Conservation (phyloP, 2,888 invertebrate genomes). For the Meiosimyza decipiens region DNA sequence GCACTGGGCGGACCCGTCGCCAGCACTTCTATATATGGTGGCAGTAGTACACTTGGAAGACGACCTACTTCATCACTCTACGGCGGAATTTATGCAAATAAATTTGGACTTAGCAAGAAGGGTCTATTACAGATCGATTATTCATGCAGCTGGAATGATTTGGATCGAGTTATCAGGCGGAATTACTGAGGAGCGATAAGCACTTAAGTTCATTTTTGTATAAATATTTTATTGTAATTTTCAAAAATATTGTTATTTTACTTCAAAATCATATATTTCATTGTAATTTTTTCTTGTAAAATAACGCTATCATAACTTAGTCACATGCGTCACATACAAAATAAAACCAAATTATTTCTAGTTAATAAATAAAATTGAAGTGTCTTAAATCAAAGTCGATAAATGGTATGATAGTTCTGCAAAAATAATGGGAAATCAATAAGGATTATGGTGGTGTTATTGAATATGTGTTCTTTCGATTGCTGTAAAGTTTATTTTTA, state of each 20-base stretch:
- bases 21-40: slow-evolving; percentile 40
- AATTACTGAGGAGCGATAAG: slow-evolving; percentile 51
- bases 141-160: slow-evolving; percentile 83
- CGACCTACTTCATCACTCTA: slow-evolving; percentile 60
- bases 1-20: slow-evolving; percentile 45
- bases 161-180: slow-evolving; percentile 77
- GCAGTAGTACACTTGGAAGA: slow-evolving; percentile 45
- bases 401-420: too few species aligned
- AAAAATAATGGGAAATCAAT: too few species aligned
- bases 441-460: too few species aligned
- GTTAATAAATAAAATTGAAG: too few species aligned
- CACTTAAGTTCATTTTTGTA: slow-evolving; percentile 14
- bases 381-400: too few species aligned
- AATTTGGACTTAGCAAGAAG: slow-evolving; percentile 78
- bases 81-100: slow-evolving; percentile 63
- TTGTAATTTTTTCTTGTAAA: too few species aligned
- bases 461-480: too few species aligned
- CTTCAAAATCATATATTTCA: too few species aligned
- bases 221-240: background rate
- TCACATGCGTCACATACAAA: background rate
- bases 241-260: background rate
- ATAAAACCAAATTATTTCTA: slow-evolving; percentile 14
- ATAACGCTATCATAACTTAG: background rate
- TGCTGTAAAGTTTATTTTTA: too few species aligned
- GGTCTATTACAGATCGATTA: slow-evolving; percentile 86